Evolutionary conservation across 2,888 invertebrate genomes (phyloP), one percentile per base, ranked within the genome.

Genomic region (Diplazon laetatorius): DNA sequence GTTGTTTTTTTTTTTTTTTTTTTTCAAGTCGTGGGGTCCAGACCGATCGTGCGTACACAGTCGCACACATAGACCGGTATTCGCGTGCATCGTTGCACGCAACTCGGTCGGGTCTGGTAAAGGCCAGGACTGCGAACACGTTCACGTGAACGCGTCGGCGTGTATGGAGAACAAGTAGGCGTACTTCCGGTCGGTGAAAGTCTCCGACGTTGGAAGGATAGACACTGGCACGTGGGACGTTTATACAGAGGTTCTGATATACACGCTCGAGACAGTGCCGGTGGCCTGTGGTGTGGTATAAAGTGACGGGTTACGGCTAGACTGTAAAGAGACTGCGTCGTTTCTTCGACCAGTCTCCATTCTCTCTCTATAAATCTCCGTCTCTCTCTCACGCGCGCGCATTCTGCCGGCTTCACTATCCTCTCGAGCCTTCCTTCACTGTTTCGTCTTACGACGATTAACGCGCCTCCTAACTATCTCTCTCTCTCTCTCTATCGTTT

Each of bases 241-340:
- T 62, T 74, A 30, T 30, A n/a, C n/a, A n/a, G n/a, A 30, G 30
- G 30, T 30, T 30, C 4, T n/a, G 55, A 72, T 77, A 82, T 81
- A 80, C 79, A 83, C 65, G 73, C 60, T 68, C 37, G 37, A 68
- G 46, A 68, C 25, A 46, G n/a, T 68, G 46, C 39, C 50, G 72
- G 10, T 37, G 59, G 76, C 39, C 30, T 25, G n/a, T n/a, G 8
- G 37, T 37, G 10, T 30, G 66, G 52, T 65, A 55, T 42, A 22
- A 46, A 60, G 48, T 39, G 66, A 71, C 42, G 57, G 70, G 74
- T 66, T 71, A 73, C 72, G 86, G 82, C 87, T 87, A 88, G 87
- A 87, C 87, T 81, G 69, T 76, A 83, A 75, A 82, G 86, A 87
- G 86, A 88, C 87, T 87, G 87, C 86, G 86, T 87, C 85, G 82